phyloP scores from a whole-genome alignment of 2,113 vertebrate genomes.

The Taurulus bubalis region DNA sequence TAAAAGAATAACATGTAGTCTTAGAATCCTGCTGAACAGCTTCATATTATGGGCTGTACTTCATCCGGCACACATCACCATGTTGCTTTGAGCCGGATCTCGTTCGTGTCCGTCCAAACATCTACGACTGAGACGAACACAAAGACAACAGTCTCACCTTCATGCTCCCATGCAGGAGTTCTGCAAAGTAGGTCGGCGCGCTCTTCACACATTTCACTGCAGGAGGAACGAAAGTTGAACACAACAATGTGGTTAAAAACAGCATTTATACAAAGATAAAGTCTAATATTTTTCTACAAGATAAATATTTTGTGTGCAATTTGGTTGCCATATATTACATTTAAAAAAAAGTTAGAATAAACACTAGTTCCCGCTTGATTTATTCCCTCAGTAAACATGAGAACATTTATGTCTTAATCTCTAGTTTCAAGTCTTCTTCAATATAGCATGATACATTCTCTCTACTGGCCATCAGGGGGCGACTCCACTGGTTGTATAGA shows the following conservation, averaged over 20 bases:
- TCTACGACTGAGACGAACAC: neutral
- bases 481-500: no score
- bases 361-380: no score
- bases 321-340: no score
- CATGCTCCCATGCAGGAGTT: slow-evolving; percentile 72
- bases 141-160: slow-evolving; percentile 60
- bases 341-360: no score
- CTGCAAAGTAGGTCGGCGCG: slow-evolving; percentile 74
- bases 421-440: no score
- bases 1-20: neutral
- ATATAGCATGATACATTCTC: no score
- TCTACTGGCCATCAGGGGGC: no score
- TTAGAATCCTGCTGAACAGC: neutral
- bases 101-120: neutral
- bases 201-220: slow-evolving; percentile 79
- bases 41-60: neutral
- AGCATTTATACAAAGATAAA: neutral
- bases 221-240: neutral
- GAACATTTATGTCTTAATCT: no score
- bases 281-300: neutral
- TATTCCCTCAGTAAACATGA: no score
- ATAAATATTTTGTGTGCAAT: no score
- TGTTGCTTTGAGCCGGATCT: neutral
- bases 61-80: no score
- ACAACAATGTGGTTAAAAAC: neutral